A percentile compares a stretch with the other conserved stretches of the same genome.
phyloP scores from a whole-genome alignment of 2,113 vertebrate genomes.

The Porphyrio hochstetteri region DNA sequence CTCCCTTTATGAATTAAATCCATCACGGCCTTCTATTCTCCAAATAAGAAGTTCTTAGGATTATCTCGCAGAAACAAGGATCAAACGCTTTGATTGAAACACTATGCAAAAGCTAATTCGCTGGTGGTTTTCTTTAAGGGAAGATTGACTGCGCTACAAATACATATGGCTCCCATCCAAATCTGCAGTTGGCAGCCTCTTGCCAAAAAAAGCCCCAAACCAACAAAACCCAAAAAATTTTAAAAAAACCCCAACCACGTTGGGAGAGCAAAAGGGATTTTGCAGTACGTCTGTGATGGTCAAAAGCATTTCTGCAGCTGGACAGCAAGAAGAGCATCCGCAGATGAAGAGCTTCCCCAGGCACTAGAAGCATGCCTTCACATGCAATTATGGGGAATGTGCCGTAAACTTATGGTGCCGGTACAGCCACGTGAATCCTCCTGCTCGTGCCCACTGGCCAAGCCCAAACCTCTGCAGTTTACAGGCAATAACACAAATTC shows the following conservation, averaged over 20 bases:
- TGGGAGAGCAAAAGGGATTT: neutral
- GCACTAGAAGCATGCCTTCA: rapidly evolving
- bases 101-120: conserved; percentile 79
- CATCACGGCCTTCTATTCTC: conserved; percentile 82
- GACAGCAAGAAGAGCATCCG: neutral
- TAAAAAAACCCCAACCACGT: neutral
- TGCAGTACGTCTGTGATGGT: neutral
- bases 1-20: conserved; percentile 85
- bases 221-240: no score
- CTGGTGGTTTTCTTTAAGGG: conserved; percentile 70
- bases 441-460: no score
- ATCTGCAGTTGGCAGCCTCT: conserved; percentile 36
- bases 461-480: no score
- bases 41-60: conserved; percentile 84
- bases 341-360: neutral
- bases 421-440: neutral
- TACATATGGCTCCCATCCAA: conserved; percentile 72
- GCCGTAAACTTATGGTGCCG: no score
- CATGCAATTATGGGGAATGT: rapidly evolving
- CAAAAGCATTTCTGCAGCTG: neutral
- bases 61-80: conserved; percentile 85
- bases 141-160: conserved; percentile 67
- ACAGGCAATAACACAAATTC: neutral
- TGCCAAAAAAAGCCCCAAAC: no score
- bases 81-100: conserved; percentile 83